Evolutionary conservation across 2,797 vertebrate species (phyloP), one percentile per base, ranked within the genome.

Genomic region (Ataeniobius toweri): DNA sequence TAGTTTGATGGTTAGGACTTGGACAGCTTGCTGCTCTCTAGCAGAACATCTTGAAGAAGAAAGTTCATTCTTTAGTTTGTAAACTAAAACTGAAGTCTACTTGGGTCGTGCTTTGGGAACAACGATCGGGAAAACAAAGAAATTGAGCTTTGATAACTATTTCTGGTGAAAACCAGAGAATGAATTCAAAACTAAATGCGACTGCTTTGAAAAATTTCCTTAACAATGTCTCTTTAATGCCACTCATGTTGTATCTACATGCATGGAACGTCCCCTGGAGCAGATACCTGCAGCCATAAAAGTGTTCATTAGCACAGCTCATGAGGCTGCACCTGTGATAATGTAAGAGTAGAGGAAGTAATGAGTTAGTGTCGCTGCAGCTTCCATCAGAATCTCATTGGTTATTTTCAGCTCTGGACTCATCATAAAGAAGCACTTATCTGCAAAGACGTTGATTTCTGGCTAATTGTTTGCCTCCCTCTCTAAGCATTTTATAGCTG

Each of bases 391-490:
- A 80, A 50, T 28, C 77, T 24, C 6, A 12, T 46, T 73, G 31
- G 76, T 85, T 72, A 44, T 71, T 75, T 63, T 71, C 46, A 1
- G 26, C 22, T 72, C 53, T 14, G 12, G 36, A 73, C 20, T 78
- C 24, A 3, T 84, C 26, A 63, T 76, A n/a, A 41, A 44, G 36
- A 82, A 26, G 24, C n/a, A 14, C 12, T 72, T 58, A 68, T 80
- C 51, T 78, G 74, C 55, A 5, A 67, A 74, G 2, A 73, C 44
- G 46, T 72, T 71, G n/a, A 56, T 58, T 77, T 74, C 2, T 68
- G 73, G 73, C 71, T 78, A 51, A 77, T 65, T 82, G 75, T 72
- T 28, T 79, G 58, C 83, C 74, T 89, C 36, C 56, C 55, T 84
- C 63, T 73, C 67, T 46, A 8, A 77, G 78, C 39, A 51, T 85